Evolutionary conservation across 2,797 vertebrate species (phyloP).

Genomic region (Peromyscus eremicus): DNA sequence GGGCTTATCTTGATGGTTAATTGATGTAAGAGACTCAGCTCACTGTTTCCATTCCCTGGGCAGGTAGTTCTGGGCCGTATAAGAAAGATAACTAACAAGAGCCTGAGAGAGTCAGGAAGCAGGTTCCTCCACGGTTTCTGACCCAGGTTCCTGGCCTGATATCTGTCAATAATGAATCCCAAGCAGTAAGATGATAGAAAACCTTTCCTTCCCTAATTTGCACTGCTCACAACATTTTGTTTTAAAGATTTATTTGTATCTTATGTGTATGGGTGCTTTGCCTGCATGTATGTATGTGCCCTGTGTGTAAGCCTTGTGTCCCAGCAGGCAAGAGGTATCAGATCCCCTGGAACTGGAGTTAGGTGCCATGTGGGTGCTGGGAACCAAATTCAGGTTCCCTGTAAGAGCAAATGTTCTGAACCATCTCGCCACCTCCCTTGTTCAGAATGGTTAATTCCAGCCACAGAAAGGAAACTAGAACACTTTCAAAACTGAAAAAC

Average conservation of each 20-base stretch:
- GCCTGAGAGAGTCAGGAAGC: background rate
- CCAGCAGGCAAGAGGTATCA: background rate
- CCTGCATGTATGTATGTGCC: background rate
- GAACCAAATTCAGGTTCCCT: background rate
- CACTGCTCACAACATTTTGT: background rate
- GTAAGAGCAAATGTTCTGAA: background rate
- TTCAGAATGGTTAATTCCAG: background rate
- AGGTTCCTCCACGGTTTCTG: background rate
- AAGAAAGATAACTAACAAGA: background rate
- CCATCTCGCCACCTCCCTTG: background rate
- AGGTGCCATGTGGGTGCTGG: background rate
- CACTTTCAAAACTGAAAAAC: background rate
- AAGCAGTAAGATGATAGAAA: background rate
- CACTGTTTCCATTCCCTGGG: background rate
- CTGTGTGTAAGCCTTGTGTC: background rate
- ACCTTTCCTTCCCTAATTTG: background rate
- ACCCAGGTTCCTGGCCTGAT: background rate
- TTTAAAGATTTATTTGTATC: background rate
- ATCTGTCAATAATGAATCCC: background rate
- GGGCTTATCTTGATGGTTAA: background rate
- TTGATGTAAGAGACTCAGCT: background rate
- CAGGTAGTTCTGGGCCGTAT: background rate
- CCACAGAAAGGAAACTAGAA: background rate
- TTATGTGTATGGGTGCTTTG: background rate
- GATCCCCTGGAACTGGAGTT: background rate